phyloP scores from a whole-genome alignment of 1,140 invertebrate species.

The Latrodectus geometricus region DNA sequence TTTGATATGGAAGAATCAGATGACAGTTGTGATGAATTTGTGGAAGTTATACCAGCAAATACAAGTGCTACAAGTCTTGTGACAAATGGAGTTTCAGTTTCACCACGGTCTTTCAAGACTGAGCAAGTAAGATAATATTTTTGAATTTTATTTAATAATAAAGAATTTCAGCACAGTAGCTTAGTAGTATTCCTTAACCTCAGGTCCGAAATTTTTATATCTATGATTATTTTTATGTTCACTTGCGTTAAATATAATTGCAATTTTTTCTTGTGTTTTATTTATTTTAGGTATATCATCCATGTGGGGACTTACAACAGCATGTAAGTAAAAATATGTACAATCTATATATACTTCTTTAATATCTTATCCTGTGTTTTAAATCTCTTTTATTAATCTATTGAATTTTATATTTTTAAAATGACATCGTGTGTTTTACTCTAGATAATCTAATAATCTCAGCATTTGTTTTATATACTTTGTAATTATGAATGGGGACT shows the following conservation, averaged over 20 bases:
- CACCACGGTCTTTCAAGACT: constrained; percentile 35
- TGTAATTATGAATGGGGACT: background rate
- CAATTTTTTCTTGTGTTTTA: background rate
- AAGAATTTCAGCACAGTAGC: too few relatives aligned
- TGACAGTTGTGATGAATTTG: constrained; percentile 48
- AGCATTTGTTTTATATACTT: background rate
- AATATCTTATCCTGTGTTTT: background rate
- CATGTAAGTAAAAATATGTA: constrained; percentile 36
- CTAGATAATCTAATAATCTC: background rate
- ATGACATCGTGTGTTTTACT: background rate
- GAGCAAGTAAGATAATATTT: constrained; percentile 22
- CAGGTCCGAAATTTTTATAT: too few relatives aligned
- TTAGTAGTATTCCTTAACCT: too few relatives aligned
- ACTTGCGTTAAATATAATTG: too few relatives aligned
- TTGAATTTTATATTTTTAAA: background rate
- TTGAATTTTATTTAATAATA: too few relatives aligned
- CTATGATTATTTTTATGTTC: too few relatives aligned
- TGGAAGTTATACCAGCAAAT: constrained; percentile 35
- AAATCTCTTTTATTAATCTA: background rate
- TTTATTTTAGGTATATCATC: constrained; percentile 45
- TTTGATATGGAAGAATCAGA: constrained; percentile 43
- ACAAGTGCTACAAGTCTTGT: constrained; percentile 23
- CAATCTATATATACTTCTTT: background rate
- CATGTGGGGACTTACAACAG: constrained; percentile 43
- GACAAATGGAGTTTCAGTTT: constrained; percentile 46